Evolutionary conservation across 23 tunicate species (phyloP).

Genomic region (Styela plicata): DNA sequence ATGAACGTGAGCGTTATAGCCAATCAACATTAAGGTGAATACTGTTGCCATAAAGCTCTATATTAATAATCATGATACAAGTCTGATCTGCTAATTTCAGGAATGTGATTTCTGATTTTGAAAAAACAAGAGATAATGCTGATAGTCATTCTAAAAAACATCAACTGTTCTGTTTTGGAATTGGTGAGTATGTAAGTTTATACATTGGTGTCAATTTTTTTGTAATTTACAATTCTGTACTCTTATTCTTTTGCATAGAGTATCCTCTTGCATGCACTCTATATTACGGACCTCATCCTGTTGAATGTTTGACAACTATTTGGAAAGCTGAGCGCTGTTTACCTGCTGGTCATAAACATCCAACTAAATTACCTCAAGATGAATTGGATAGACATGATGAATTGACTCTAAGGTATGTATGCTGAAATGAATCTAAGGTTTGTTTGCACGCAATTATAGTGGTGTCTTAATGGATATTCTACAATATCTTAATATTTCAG

Average conservation of each 20-base stretch:
- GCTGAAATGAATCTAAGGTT: background rate
- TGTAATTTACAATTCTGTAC: no score
- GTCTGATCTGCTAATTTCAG: no score
- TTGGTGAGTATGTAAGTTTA: background rate
- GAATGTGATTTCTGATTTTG: background rate
- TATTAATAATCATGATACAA: no score
- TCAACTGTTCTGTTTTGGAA: conserved; percentile 28
- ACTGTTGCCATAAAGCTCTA: no score
- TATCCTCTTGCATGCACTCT: background rate
- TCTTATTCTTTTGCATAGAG: no score
- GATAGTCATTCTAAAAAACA: background rate
- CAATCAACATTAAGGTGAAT: background rate
- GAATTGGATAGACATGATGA: background rate
- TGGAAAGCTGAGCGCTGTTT: conserved; percentile 20
- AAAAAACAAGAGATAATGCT: background rate
- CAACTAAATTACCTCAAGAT: conserved; percentile 6
- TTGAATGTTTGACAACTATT: conserved; percentile 8
- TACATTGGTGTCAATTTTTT: no score
- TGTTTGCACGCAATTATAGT: background rate
- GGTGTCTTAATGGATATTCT: background rate
- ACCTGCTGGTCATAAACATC: conserved; percentile 16
- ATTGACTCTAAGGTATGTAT: background rate
- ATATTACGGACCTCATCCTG: conserved; percentile 25
- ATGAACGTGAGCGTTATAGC: background rate
- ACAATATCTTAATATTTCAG: background rate